These are phyloP conservation scores for Desoria tigrina DNA, from an alignment of 2,888 invertebrate species.

Conservation along the genomic window DNA sequence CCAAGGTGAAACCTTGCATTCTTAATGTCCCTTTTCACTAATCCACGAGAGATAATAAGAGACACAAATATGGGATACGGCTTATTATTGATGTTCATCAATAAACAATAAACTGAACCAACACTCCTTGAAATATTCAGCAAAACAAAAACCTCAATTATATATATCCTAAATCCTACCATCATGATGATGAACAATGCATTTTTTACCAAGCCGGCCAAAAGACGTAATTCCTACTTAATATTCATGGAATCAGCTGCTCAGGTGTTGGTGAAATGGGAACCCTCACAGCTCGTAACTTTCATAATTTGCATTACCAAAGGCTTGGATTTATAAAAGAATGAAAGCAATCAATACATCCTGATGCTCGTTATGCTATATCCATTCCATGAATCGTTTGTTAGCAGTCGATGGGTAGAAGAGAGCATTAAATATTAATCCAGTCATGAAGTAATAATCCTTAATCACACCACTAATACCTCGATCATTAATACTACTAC, in stretches of 20 bases:
- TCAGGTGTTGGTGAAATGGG: neutral
- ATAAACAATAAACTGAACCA: neutral
- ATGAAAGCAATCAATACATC: slow-evolving; percentile 2
- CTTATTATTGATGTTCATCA: slow-evolving; percentile 4
- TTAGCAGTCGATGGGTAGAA: too few relatives aligned
- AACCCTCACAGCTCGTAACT: slow-evolving; percentile 10
- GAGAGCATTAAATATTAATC: too few relatives aligned
- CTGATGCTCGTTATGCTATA: neutral
- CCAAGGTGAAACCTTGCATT: slow-evolving; percentile 11
- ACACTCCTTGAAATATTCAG: too few relatives aligned
- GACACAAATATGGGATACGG: slow-evolving; percentile 4
- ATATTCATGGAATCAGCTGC: slow-evolving; percentile 8
- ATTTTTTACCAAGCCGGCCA: too few relatives aligned
- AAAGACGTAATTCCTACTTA: neutral
- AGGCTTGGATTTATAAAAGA: neutral
- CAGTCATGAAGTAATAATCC: too few relatives aligned
- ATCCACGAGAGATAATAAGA: too few relatives aligned
- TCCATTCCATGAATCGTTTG: too few relatives aligned
- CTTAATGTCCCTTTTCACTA: neutral
- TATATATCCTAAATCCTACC: too few relatives aligned
- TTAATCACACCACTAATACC: too few relatives aligned
- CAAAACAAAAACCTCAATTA: too few relatives aligned
- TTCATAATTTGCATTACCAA: neutral
- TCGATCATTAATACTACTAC: too few relatives aligned
- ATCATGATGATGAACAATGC: too few relatives aligned